Conservation (phyloP, 2,113 vertebrate genomes). For the Otis tarda region DNA sequence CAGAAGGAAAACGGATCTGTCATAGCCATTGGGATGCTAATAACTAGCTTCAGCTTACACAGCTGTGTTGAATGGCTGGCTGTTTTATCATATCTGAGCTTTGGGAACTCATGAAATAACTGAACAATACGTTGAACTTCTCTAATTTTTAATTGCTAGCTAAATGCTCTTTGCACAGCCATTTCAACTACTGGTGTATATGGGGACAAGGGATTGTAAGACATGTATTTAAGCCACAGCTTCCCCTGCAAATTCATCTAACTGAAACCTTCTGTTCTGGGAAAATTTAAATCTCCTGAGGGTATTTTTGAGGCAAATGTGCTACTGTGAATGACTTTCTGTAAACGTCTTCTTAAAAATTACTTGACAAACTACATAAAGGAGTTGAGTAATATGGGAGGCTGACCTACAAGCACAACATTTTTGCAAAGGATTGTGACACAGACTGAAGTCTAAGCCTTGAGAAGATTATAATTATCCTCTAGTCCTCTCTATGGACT, state of each 20-base stretch:
- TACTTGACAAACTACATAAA: background rate
- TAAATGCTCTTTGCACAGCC: conserved; percentile 9
- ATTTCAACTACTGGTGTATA: background rate
- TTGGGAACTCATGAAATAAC: background rate
- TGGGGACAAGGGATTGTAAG: background rate
- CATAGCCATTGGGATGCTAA: conserved; percentile 22
- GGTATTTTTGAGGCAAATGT: background rate
- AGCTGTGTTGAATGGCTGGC: background rate
- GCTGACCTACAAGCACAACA: background rate
- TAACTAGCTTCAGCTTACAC: background rate
- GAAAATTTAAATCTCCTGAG: background rate
- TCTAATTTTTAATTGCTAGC: conserved; percentile 21
- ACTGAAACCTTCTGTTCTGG: background rate
- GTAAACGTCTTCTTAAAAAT: background rate
- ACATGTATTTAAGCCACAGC: background rate
- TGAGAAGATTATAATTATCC: background rate
- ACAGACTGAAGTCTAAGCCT: background rate
- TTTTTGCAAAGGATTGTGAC: background rate
- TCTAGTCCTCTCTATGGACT: background rate
- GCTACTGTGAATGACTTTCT: background rate
- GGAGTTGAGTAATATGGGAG: background rate
- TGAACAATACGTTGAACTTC: background rate
- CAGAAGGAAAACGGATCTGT: background rate
- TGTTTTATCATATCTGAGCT: background rate
- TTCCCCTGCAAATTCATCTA: background rate